Conservation (phyloP, 1,140 invertebrate genomes). For the Drosophila bocki region DNA sequence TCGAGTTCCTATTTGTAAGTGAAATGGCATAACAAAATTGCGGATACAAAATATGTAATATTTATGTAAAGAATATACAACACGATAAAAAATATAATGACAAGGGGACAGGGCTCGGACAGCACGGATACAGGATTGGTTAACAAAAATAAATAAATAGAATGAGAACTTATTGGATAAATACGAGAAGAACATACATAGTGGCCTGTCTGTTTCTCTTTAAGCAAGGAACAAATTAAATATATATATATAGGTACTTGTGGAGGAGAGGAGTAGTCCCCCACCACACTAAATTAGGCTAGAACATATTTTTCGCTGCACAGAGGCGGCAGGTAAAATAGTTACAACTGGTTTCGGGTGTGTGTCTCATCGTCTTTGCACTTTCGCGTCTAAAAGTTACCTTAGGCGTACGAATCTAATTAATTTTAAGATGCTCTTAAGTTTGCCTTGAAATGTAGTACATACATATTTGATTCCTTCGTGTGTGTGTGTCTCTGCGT, state of each 20-base stretch:
- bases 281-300: conserved; percentile 37
- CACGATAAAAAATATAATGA: conserved; percentile 44
- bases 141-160: conserved; percentile 59
- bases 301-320: conserved; percentile 39
- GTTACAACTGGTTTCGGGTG: conserved; percentile 56
- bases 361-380: conserved; percentile 42
- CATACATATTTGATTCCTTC: conserved; percentile 46
- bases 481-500: conserved; percentile 48
- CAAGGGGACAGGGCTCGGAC: conserved; percentile 16
- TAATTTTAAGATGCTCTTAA: conserved; percentile 37
- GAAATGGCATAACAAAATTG: conserved; percentile 78
- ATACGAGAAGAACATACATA: conserved; percentile 65
- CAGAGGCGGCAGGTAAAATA: conserved; percentile 26
- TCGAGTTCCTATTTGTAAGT: conserved; percentile 53
- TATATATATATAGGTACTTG: conserved; percentile 58
- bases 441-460: conserved; percentile 55
- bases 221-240: conserved; percentile 74
- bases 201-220: conserved; percentile 40
- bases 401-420: conserved; percentile 54
- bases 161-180: conserved; percentile 57
- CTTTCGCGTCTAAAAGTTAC: conserved; percentile 53
- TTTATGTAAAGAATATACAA: conserved; percentile 73
- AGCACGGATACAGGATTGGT: conserved; percentile 1
- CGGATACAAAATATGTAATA: conserved; percentile 60
- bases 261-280: conserved; percentile 20